A percentile compares a stretch with the other conserved stretches of the same genome.
These are phyloP conservation scores for Equus przewalskii DNA, from an alignment of 2,113 vertebrate genomes.

Conservation along the genomic window DNA sequence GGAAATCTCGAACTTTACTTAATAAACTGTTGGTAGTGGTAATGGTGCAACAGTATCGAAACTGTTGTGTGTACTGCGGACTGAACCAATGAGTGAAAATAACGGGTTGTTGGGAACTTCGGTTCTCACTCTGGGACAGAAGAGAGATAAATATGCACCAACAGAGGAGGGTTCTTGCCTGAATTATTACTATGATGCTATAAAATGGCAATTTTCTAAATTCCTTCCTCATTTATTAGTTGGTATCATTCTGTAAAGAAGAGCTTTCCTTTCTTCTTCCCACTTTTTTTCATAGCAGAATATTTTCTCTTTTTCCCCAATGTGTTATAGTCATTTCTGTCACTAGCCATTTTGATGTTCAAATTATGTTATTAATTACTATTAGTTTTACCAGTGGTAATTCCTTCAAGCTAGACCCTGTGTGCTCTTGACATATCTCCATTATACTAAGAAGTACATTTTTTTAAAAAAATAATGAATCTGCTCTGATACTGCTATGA, in stretches of 20 bases:
- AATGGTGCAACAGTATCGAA: neutral
- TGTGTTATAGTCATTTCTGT: neutral
- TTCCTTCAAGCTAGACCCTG: neutral
- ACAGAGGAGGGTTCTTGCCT: neutral
- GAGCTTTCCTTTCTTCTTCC: neutral
- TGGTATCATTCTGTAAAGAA: neutral
- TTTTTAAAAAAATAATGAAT: neutral
- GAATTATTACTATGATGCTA: neutral
- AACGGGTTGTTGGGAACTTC: neutral
- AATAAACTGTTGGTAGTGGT: neutral
- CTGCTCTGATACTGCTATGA: neutral
- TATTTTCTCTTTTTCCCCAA: neutral
- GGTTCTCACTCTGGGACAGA: neutral
- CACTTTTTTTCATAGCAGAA: neutral
- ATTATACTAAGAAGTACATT: neutral
- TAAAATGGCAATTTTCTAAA: slow-evolving; percentile 8
- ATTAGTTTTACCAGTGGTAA: neutral
- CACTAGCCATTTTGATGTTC: neutral
- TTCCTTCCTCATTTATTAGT: neutral
- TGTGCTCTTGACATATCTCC: slow-evolving; percentile 7
- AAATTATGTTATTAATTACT: neutral
- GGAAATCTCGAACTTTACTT: slow-evolving; percentile 1
- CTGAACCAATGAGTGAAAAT: neutral
- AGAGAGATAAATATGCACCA: neutral
- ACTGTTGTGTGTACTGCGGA: neutral